Evolutionary conservation across 1,140 invertebrate genomes (phyloP).

Genomic region (Euura saliciscinereae): DNA sequence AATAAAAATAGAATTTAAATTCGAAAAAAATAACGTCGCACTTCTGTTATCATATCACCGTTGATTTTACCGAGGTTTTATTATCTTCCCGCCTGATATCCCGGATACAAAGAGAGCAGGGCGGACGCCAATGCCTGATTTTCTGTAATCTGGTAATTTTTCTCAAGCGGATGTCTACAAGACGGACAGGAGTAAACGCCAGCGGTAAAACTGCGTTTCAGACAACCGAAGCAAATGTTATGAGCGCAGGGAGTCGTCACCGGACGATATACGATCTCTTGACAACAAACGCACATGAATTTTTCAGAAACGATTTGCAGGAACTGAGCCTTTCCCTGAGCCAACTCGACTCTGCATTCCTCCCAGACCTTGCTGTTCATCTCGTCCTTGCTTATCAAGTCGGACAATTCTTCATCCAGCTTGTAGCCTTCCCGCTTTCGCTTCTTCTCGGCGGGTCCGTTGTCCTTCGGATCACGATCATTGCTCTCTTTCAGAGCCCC

Average conservation of each 20-base stretch:
- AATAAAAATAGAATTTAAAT: too few species aligned
- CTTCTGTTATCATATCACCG: too few species aligned
- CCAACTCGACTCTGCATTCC: conserved; percentile 58
- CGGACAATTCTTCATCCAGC: conserved; percentile 57
- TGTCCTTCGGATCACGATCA: conserved; percentile 16
- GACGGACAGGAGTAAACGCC: conserved; percentile 71
- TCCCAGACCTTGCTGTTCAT: conserved; percentile 74
- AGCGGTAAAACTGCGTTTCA: conserved; percentile 72
- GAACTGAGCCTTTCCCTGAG: conserved; percentile 55
- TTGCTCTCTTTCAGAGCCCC: conserved; percentile 26
- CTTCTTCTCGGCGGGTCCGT: conserved; percentile 42
- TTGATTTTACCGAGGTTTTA: too few species aligned
- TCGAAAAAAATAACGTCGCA: too few species aligned
- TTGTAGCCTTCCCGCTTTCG: conserved; percentile 57
- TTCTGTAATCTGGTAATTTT: conserved; percentile 59
- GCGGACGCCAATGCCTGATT: conserved; percentile 65
- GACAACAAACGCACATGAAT: conserved; percentile 83
- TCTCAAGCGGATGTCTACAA: conserved; percentile 69
- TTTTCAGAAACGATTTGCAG: conserved; percentile 49
- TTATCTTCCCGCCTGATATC: conserved; percentile 66
- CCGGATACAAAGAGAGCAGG: conserved; percentile 66
- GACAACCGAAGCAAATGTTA: conserved; percentile 76
- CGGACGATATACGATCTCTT: conserved; percentile 75
- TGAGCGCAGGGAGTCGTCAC: conserved; percentile 78
- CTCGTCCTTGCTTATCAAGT: conserved; percentile 66